Evolutionary conservation across 2,113 vertebrate species (phyloP), one percentile per base, ranked within the genome.

Genomic region (Vidua macroura): DNA sequence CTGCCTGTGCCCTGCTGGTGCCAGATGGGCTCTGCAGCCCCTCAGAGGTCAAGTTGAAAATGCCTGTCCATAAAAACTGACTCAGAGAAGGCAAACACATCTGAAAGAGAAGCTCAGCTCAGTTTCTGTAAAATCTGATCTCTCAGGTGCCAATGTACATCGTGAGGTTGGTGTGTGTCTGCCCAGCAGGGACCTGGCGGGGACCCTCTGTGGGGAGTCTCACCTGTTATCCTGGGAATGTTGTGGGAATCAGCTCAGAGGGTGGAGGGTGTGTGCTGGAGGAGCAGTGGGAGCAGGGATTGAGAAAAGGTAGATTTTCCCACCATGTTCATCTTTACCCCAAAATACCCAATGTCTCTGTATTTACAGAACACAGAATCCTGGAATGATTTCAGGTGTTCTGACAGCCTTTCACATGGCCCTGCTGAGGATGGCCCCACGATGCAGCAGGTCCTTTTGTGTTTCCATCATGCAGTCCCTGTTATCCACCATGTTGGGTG

Each of bases 281-380:
- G 41, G 27, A 64, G 22, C 6, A 10, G 44, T 31, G 60, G 43
- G 39, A 41, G 15, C 24, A 20, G 41, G 52, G 25, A 37, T 6
- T 0, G 7, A 64, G 48, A 20, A 31, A 63, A 46, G 25, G 14
- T 2, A 8, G 11, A 7, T 44, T 64, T 74, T 66, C 4, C 37
- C 41, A 55, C 43, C 0, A 0, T 14, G 4, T 55, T 51, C 10
- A 2, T 62, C 46, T 81, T 23, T n/a, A 11, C 30, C 19, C 14
- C 1, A 10, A 10, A 58, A 5, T 7, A 27, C 24, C 8, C 2
- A 43, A 1, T 9, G 9, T 60, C 55, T 39, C 75, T 0, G 0
- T 3, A 1, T 15, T 20, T 28, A 23, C 18, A 28, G 72, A 76
- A 19, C 0, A 1, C 25, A 83, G 70, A 49, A 15, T 48, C 9